Base-by-base conservation (phyloP, 1,140 invertebrate genomes). In the Ylistrum balloti region DNA sequence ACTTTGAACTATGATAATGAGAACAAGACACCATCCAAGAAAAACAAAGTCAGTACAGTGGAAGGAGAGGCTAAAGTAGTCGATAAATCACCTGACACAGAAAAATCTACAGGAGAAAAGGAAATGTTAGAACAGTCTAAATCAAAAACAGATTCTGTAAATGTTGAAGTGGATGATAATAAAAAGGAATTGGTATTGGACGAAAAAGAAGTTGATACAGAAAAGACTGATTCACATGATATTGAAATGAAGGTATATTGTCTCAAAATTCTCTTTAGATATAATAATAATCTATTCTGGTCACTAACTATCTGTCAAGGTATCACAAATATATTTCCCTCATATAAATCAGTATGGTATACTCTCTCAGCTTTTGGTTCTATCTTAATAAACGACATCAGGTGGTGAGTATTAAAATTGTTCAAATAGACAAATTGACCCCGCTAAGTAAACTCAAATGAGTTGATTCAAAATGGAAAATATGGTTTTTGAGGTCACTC, bases 1-100 rank as follows among this genome's bases (percentile, higher is more conserved):
- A 90, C 48, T 38, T 33, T 90, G 74, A 56, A 88, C 34, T 89
- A 89, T 56, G 28, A n/a, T 56, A 33, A 92, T 91, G 89, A 90
- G 86, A 15, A 91, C 88, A 34, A 45, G 33, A n/a, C 33, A 33
- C 35, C 33, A 74, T 85, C 48, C 32, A 89, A 90, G 13, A 88
- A 86, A 32, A 90, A 85, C 41, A 74, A 48, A 28, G 32, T 22
- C 7, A 74, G 11, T 5, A n/a, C 56, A 28, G 22, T 28, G 22
- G n/a, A 74, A 28, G 56, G 28, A 5, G 56, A 28, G 56, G 56
- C 56, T 28, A 11, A 74, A 28, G n/a, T 11, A 74, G 28, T 5
- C 13, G 56, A 74, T 28, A 74, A 74, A 74, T 74, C n/a, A 28
- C 17, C 56, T n/a, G n/a, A n/a, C n/a, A n/a, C n/a, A 74, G 56